Base-by-base conservation (phyloP, 2,797 vertebrate genomes). In the Xiphorhynchus erythropygius region DNA sequence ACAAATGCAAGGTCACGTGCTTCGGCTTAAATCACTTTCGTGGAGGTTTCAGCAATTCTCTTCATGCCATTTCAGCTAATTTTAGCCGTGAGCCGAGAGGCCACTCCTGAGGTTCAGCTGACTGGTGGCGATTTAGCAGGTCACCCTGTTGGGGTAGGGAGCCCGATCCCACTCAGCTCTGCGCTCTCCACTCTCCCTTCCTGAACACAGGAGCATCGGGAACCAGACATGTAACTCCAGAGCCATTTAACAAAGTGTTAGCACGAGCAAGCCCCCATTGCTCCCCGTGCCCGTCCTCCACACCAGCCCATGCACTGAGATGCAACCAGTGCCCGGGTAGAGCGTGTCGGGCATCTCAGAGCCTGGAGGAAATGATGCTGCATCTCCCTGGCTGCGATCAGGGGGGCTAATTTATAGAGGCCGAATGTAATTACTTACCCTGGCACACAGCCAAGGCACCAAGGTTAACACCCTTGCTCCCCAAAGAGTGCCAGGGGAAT, bases 51-150 rank as follows among this genome's bases (percentile, higher is more conserved):
- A 94, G 92, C 94, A 89, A 85, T 91, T 89, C 94, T 93, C 60
- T 84, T 95, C 93, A 1, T 93, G 93, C 91, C 87, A 53, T 87
- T 95, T 95, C 93, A 95, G 94, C 91, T 95, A 92, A 96, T 94
- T 96, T 95, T 96, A 96, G 93, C 94, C 74, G 91, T 0, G n/a
- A 89, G 91, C 77, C 12, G 39, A 92, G 94, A 89, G 89, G 59
- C 89, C 1, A 6, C 55, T 62, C n/a, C 87, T 0, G 50, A 94
- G 75, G 59, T 89, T 96, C 87, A 91, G 84, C 87, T 95, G 94
- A 84, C 91, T 89, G 89, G 89, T 83, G 89, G 71, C 78, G 35
- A 92, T 91, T 93, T 94, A 89, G 92, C 87, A 94, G 94, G 93
- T 95, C 94, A 92, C 63, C 59, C 75, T 65, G 42, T 21, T 89